Evolutionary conservation across 2,113 vertebrate genomes (phyloP), one percentile per base, ranked within the genome.

Genomic region (Terrapene triunguis): DNA sequence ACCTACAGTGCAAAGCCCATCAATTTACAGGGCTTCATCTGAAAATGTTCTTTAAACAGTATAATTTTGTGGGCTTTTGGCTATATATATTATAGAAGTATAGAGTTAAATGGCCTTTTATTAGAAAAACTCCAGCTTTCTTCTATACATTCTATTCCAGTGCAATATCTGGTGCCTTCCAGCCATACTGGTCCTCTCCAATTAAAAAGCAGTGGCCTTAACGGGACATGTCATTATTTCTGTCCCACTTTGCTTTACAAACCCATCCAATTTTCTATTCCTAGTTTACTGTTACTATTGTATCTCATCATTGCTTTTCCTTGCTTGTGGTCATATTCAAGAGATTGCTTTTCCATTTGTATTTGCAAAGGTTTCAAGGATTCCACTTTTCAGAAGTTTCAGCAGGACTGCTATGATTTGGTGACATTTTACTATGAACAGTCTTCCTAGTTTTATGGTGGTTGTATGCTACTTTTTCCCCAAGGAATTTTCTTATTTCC

Each of bases 241-340:
- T 44, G 89, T 10, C 24, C 9, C 6, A 62, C 29, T 29, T 85
- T 82, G 57, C 25, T 29, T 29, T 59, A 59, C 25, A 59, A 59
- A 59, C 27, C 57, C 57, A 29, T 59, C 89, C 29, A 47, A 2
- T 29, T 80, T 4, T 94, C 5, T 0, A 10, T 48, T 62, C 1
- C 4, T 42, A 89, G 85, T 9, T 69, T 11, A 21, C 5, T 79
- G 5, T 1, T 5, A 25, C n/a, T 57, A 12, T 55, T 51, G 35
- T 42, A 86, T 16, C 1, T 0, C 0, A n/a, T 85, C 57, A 76
- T 27, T 8, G 0, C 47, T 22, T 48, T 80, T 78, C 5, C 82
- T 86, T 35, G 3, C 48, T 80, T 88, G 72, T 84, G 7, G 48
- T 57, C 17, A 35, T 3, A 65, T 57, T 85, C 84, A 89, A 51